Conservation (phyloP, 2,113 vertebrate genomes). For the Hemibagrus wyckioides region DNA sequence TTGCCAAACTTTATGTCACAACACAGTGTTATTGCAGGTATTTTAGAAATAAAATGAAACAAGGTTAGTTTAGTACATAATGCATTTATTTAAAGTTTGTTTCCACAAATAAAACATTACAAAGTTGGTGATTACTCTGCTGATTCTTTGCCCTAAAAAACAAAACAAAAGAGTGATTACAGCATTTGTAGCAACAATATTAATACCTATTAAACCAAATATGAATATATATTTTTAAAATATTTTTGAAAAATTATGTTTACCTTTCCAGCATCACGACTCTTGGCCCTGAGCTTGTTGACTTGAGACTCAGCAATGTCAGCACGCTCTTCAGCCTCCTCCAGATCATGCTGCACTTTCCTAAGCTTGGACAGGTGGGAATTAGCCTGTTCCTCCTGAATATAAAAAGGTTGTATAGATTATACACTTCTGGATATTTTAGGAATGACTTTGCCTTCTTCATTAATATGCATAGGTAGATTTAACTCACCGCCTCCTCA, state of each 20-base stretch:
- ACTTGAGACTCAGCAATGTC: constrained; percentile 81
- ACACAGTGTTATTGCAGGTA: background rate
- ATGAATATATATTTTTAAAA: background rate
- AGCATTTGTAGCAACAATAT: background rate
- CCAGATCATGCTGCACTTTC: constrained; percentile 79
- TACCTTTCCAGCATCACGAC: constrained; percentile 70
- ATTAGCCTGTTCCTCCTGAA: constrained; percentile 71
- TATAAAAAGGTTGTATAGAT: background rate
- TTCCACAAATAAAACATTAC: background rate
- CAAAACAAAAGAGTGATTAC: background rate
- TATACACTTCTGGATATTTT: background rate
- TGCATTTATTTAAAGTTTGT: background rate
- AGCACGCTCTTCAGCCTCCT: constrained; percentile 81
- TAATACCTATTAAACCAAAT: background rate
- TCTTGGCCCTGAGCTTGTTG: constrained; percentile 81
- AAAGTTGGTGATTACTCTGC: constrained; percentile 1
- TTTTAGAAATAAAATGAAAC: background rate
- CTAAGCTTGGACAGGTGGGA: constrained; percentile 71
- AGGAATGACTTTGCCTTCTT: background rate
- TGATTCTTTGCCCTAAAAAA: constrained; percentile 18
- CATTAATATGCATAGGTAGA: background rate
- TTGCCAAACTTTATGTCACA: background rate
- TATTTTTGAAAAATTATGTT: no score
- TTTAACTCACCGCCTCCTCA: constrained; percentile 76
- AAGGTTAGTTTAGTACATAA: background rate